phyloP scores from a whole-genome alignment of 2,888 invertebrate genomes.

The Hirtodrosophila cameraria region DNA sequence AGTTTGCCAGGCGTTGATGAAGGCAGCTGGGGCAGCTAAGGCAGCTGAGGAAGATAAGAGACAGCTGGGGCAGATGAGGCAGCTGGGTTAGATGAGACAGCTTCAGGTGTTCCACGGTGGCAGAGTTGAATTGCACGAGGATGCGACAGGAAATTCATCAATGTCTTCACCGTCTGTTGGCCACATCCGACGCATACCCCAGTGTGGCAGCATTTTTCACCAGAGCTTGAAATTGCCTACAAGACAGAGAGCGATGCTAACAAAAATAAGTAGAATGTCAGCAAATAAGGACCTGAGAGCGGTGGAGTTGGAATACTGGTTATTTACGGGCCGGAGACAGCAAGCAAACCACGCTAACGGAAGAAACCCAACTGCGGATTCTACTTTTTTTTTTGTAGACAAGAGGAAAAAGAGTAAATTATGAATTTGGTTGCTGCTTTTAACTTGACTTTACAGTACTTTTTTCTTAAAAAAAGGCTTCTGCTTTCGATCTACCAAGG shows the following conservation, averaged over 20 bases:
- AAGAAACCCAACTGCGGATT: slow-evolving; percentile 54
- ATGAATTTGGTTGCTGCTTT: slow-evolving; percentile 58
- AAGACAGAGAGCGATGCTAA: slow-evolving; percentile 35
- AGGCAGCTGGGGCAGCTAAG: background rate
- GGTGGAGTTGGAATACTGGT: slow-evolving; percentile 21
- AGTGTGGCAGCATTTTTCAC: slow-evolving; percentile 61
- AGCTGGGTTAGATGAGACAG: too few species aligned
- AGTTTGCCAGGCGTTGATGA: slow-evolving; percentile 35
- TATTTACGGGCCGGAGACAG: slow-evolving; percentile 68
- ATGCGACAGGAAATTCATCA: slow-evolving; percentile 79
- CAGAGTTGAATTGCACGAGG: slow-evolving; percentile 38
- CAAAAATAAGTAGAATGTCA: slow-evolving; percentile 26
- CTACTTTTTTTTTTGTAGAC: slow-evolving; percentile 29
- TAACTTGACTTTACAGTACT: slow-evolving; percentile 5
- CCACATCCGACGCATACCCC: slow-evolving; percentile 58
- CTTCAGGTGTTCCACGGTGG: slow-evolving; percentile 23
- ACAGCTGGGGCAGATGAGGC: background rate
- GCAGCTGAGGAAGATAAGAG: too few species aligned
- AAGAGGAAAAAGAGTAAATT: slow-evolving; percentile 73
- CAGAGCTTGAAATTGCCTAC: slow-evolving; percentile 73
- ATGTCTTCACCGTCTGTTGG: slow-evolving; percentile 74
- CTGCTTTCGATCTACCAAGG: too few species aligned
- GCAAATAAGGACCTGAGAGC: slow-evolving; percentile 25
- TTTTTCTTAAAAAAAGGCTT: slow-evolving; percentile 10
- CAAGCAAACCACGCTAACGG: slow-evolving; percentile 59